phyloP scores from a whole-genome alignment of 1,140 invertebrate species.

The Kradibia gibbosae region DNA sequence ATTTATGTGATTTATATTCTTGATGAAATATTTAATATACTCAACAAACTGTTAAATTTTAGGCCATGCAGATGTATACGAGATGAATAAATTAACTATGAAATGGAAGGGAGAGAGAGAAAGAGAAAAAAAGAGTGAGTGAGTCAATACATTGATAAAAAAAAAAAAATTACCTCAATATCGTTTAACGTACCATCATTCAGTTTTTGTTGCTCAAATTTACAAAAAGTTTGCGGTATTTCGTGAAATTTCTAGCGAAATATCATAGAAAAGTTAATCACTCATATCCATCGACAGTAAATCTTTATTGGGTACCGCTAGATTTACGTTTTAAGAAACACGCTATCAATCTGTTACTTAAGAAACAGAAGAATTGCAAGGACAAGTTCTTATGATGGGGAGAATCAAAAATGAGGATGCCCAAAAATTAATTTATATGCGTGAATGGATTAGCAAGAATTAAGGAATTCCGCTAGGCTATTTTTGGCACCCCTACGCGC shows the following conservation, averaged over 20 bases:
- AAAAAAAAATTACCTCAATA: background rate
- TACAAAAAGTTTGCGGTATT: background rate
- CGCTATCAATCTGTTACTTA: slow-evolving; percentile 25
- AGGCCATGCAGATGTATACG: too few species aligned
- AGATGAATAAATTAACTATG: too few species aligned
- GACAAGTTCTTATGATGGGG: background rate
- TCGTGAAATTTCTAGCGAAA: background rate
- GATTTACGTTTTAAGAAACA: background rate
- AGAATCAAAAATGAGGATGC: background rate
- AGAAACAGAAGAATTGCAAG: background rate
- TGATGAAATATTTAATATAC: too few species aligned
- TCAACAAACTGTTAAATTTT: too few species aligned
- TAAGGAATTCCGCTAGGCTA: background rate
- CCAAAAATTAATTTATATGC: background rate
- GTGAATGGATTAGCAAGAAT: background rate
- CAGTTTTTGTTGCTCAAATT: background rate
- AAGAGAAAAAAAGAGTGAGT: too few species aligned
- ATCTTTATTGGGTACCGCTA: background rate
- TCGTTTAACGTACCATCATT: background rate
- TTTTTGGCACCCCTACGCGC: background rate
- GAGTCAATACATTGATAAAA: too few species aligned
- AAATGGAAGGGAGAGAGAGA: too few species aligned
- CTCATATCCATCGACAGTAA: background rate
- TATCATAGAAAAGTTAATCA: background rate
- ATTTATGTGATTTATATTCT: too few species aligned